Conservation (phyloP, 2,797 vertebrate species). For the Acanthurus leucopareius region DNA sequence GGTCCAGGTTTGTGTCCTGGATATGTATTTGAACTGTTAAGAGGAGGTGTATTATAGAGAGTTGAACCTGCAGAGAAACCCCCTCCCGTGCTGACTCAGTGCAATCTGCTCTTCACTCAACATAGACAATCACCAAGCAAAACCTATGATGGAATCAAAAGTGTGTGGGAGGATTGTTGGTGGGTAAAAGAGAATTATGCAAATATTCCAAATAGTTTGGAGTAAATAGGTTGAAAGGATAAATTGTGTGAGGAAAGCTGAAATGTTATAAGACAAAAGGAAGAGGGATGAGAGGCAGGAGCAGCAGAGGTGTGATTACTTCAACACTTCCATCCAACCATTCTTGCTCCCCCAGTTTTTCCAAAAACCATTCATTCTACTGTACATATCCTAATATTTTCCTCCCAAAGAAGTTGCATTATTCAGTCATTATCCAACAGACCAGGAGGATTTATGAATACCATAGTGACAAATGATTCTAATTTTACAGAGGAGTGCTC, state of each 20-base stretch:
- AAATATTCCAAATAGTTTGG: too few relatives aligned
- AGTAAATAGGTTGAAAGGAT: neutral
- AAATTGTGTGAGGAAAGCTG: neutral
- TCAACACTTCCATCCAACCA: conserved; percentile 14
- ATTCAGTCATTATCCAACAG: conserved; percentile 34
- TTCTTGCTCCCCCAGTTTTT: neutral
- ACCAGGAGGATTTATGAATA: conserved; percentile 32
- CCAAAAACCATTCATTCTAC: conserved; percentile 25
- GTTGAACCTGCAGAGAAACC: neutral
- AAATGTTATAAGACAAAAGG: neutral
- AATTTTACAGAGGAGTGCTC: conserved; percentile 21
- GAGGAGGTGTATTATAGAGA: neutral
- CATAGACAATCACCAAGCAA: neutral
- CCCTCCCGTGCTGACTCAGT: neutral
- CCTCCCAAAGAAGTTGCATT: conserved; percentile 20
- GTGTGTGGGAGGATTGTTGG: neutral
- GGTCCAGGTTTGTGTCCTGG: neutral
- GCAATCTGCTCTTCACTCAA: neutral
- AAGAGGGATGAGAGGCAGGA: neutral
- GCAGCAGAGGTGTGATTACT: neutral
- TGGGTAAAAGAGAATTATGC: neutral
- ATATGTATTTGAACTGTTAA: neutral
- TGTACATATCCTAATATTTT: conserved; percentile 15
- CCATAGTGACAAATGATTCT: conserved; percentile 24
- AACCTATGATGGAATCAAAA: neutral